Evolutionary conservation across 2,797 vertebrate genomes (phyloP).

Genomic region (Xenentodon cancila): DNA sequence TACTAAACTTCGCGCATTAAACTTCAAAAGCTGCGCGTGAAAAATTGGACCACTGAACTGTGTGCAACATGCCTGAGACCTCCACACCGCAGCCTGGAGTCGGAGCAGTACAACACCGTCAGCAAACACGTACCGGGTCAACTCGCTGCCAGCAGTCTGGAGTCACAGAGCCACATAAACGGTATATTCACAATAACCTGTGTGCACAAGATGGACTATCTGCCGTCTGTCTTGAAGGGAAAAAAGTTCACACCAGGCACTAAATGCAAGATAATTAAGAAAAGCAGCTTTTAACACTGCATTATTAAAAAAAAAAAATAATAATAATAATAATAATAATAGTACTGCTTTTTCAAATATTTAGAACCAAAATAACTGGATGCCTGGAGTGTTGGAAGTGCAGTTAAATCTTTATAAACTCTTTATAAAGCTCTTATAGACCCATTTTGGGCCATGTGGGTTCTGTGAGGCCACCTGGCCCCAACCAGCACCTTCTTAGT

Average conservation of each 20-base stretch:
- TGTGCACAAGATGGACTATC: background rate
- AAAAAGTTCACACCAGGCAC: constrained; percentile 21
- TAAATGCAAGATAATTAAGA: background rate
- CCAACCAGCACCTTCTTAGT: background rate
- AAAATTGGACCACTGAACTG: background rate
- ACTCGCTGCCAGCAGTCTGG: background rate
- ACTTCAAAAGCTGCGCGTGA: background rate
- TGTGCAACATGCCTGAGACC: too few relatives aligned
- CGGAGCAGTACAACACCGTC: background rate
- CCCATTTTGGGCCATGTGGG: background rate
- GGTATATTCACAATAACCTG: too few relatives aligned
- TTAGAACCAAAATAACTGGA: constrained; percentile 17
- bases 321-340: too few relatives aligned
- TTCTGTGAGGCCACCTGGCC: background rate
- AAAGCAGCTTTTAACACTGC: constrained; percentile 17
- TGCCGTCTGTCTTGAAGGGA: background rate
- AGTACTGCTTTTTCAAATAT: constrained; percentile 19
- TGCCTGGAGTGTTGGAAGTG: constrained; percentile 16
- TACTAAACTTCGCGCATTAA: too few relatives aligned
- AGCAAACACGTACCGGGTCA: background rate
- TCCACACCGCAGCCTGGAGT: constrained; percentile 43
- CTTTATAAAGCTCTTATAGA: background rate
- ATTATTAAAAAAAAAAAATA: too few relatives aligned
- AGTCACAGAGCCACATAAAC: background rate
- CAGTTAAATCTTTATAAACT: constrained; percentile 1